Evolutionary conservation across 37 sponge, comb jelly and placozoan genomes (phyloP).

Genomic region (Aplysina aerophoba): DNA sequence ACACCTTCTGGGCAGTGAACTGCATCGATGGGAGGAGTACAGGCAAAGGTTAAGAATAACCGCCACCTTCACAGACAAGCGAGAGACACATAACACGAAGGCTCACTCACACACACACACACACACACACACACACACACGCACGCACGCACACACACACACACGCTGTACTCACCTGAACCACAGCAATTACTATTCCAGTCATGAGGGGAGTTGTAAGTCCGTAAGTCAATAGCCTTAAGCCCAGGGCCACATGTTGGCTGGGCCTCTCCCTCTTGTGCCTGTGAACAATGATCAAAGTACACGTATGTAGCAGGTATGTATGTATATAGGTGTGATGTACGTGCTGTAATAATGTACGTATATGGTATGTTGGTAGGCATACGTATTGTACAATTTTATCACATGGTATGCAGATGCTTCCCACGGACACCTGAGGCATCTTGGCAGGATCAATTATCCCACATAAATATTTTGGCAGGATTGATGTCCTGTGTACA

Average conservation of each 20-base stretch:
- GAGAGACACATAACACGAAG: no score
- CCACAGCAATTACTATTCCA: conserved; percentile 7
- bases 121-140: conserved; percentile 26
- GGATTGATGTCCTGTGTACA: no score
- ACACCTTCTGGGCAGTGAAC: conserved; percentile 40
- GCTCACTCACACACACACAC: conserved; percentile 33
- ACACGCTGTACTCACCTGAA: conserved; percentile 6
- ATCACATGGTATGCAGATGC: no score
- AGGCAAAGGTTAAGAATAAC: background rate
- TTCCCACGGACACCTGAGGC: no score
- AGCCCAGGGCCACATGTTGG: background rate
- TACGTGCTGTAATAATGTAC: no score
- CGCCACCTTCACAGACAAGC: background rate
- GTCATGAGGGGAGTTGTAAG: conserved; percentile 3
- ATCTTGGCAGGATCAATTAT: no score
- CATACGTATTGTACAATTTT: no score
- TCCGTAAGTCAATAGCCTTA: conserved; percentile 9
- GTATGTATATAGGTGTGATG: no score
- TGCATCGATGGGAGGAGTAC: background rate
- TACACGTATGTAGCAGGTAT: no score
- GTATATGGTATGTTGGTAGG: no score
- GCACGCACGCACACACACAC: conserved; percentile 11
- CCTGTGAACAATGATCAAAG: background rate
- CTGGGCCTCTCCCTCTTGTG: background rate
- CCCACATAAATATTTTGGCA: no score